Evolutionary conservation across 2,888 invertebrate species (phyloP).

Genomic region (Rhagonycha lutea): DNA sequence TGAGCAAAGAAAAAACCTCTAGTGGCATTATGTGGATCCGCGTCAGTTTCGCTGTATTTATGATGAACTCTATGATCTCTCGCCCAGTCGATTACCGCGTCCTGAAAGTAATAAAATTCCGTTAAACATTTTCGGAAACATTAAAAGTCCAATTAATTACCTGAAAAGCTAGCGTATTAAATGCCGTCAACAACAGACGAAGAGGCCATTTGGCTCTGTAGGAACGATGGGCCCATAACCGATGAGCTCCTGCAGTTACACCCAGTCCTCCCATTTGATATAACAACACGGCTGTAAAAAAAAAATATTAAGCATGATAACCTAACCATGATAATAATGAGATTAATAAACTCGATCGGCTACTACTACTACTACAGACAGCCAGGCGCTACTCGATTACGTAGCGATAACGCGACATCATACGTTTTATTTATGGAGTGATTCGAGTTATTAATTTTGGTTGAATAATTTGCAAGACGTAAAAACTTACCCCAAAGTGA

Average conservation of each 20-base stretch:
- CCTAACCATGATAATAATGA: neutral
- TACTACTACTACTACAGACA: neutral
- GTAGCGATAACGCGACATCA: neutral
- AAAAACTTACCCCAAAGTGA: slow-evolving; percentile 69
- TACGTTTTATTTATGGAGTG: neutral
- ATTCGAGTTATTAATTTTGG: neutral
- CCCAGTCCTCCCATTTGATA: slow-evolving; percentile 84
- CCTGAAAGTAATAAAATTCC: slow-evolving; percentile 58
- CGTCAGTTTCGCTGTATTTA: slow-evolving; percentile 91
- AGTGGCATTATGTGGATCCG: slow-evolving; percentile 90
- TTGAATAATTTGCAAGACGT: neutral
- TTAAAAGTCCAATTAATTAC: slow-evolving; percentile 29
- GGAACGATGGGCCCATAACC: slow-evolving; percentile 93
- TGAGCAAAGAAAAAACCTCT: slow-evolving; percentile 97
- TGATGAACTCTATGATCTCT: slow-evolving; percentile 86
- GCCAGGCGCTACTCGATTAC: neutral
- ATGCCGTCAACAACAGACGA: slow-evolving; percentile 74
- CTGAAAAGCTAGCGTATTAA: slow-evolving; percentile 91
- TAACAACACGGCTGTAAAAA: slow-evolving; percentile 63
- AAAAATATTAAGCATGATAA: neutral
- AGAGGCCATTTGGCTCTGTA: slow-evolving; percentile 95
- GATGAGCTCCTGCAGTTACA: slow-evolving; percentile 95
- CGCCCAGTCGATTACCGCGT: slow-evolving; percentile 78
- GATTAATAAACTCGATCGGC: neutral
- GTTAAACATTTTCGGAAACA: slow-evolving; percentile 18